phyloP scores from a whole-genome alignment of 2,888 invertebrate genomes.

The Cenopis cana region DNA sequence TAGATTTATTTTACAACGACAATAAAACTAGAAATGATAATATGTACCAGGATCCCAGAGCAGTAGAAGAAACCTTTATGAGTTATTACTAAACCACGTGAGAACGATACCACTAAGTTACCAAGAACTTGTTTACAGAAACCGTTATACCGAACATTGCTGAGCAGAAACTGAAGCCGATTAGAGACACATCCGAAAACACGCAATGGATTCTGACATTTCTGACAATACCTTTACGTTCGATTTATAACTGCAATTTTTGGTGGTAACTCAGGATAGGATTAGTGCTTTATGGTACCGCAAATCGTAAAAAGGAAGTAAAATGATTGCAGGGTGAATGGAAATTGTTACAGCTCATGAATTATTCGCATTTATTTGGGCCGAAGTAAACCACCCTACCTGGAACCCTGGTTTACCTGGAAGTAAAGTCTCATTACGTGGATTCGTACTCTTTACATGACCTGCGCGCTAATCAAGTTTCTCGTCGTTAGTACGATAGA shows the following conservation, averaged over 20 bases:
- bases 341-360: not conserved
- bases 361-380: not conserved
- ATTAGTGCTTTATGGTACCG: conserved; percentile 12
- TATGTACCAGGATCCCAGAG: not conserved
- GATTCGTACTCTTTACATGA: no score
- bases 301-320: conserved; percentile 12
- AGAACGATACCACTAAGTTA: not conserved
- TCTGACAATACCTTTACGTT: not conserved
- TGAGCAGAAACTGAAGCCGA: not conserved
- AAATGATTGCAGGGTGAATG: conserved; percentile 5
- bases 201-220: not conserved
- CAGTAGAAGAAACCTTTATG: not conserved
- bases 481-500: no score
- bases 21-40: not conserved
- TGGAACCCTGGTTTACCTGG: no score
- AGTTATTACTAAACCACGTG: conserved; percentile 13
- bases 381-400: no score
- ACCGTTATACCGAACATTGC: not conserved
- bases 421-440: not conserved
- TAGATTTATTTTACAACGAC: not conserved
- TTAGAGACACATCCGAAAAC: not conserved
- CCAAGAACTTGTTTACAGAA: not conserved
- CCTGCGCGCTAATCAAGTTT: no score
- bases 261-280: not conserved
- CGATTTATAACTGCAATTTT: not conserved